Percentiles rank a stretch among this genome's conserved stretches.
Conservation (phyloP, 2,797 vertebrate genomes). For the Xerus rutilus region DNA sequence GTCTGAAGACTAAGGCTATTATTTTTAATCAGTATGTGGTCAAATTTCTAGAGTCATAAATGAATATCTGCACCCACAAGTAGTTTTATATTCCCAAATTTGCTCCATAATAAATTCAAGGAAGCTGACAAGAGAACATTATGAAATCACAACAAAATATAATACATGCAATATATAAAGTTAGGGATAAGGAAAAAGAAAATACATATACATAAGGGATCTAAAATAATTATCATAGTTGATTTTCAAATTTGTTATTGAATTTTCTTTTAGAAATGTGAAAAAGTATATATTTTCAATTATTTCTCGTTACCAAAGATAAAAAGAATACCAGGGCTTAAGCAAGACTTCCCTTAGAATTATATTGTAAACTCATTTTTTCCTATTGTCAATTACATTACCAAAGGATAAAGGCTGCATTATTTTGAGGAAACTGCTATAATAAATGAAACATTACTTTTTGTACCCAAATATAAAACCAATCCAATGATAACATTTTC, state of each 20-base stretch:
- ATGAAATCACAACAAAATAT: not conserved
- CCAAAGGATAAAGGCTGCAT: not conserved
- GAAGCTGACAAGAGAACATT: not conserved
- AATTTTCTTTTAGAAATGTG: not conserved
- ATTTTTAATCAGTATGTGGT: not conserved
- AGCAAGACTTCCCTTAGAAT: not conserved
- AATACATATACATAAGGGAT: not conserved
- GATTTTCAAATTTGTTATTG: not conserved
- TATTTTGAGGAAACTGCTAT: not conserved
- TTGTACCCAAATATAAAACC: not conserved
- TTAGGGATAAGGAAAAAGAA: not conserved
- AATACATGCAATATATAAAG: not conserved
- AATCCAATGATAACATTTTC: not conserved
- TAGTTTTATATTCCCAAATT: not conserved
- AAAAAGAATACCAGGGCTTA: not conserved
- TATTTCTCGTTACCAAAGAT: not conserved
- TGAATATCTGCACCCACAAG: not conserved
- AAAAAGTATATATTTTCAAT: not conserved
- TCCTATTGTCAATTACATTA: not conserved
- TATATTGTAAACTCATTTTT: not conserved
- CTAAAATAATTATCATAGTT: not conserved
- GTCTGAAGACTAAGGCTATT: not conserved
- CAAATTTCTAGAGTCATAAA: conserved; percentile 8
- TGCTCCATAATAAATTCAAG: not conserved
- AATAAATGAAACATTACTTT: not conserved